phyloP scores from a whole-genome alignment of 2,113 vertebrate species.

The Onychostoma macrolepis region DNA sequence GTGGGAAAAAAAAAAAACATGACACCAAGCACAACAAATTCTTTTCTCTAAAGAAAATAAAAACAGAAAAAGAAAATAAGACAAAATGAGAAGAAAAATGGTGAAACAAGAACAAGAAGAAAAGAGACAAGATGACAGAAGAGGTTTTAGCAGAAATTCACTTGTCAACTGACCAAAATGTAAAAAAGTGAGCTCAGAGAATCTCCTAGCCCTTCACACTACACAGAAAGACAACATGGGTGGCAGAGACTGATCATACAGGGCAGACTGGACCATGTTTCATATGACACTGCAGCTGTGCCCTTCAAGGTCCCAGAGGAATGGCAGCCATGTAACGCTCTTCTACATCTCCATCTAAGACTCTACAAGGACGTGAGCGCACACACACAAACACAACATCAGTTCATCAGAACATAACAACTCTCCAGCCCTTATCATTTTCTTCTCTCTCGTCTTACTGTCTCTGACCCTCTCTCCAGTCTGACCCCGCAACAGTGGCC shows the following conservation, averaged over 20 bases:
- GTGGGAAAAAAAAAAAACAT: background rate
- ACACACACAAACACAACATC: background rate
- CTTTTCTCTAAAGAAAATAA: background rate
- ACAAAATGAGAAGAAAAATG: background rate
- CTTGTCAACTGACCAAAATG: background rate
- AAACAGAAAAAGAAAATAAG: background rate
- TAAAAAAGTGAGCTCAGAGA: background rate
- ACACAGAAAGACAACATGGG: slow-evolving; percentile 15
- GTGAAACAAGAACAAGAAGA: background rate
- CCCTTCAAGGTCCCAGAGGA: slow-evolving; percentile 27
- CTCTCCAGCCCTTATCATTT: background rate
- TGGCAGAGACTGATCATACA: slow-evolving; percentile 11
- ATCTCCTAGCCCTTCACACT: background rate
- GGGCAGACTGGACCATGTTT: slow-evolving; percentile 32
- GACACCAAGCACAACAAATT: background rate
- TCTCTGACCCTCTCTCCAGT: slow-evolving; percentile 13
- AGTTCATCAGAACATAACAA: background rate
- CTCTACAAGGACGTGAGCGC: background rate
- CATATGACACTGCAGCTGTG: slow-evolving; percentile 40
- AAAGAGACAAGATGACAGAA: background rate
- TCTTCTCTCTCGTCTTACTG: background rate
- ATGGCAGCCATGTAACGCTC: background rate
- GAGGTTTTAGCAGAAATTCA: background rate
- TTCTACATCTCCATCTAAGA: slow-evolving; percentile 26
- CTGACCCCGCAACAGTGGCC: slow-evolving; percentile 2